Conservation (phyloP, 2,797 vertebrate genomes). For the Halcyon badia region DNA sequence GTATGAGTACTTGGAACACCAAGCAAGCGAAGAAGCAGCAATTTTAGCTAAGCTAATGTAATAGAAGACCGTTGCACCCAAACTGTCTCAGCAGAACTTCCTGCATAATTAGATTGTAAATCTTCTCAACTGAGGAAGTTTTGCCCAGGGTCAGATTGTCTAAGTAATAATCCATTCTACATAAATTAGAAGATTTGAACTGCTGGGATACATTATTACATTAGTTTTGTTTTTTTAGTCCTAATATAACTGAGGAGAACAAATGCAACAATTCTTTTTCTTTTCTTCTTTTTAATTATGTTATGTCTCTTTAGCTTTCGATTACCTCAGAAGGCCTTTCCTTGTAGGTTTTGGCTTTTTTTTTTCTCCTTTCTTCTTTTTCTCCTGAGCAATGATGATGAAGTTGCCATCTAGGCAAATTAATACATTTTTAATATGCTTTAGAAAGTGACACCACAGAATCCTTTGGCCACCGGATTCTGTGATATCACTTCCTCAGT, state of each 20-base stretch:
- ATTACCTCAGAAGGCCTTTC: conserved; percentile 46
- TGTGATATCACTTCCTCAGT: conserved; percentile 12
- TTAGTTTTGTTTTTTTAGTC: conserved; percentile 56
- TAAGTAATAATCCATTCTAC: conserved; percentile 77
- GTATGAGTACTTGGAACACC: conserved; percentile 52
- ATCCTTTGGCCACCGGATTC: conserved; percentile 20
- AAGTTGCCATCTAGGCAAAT: conserved; percentile 28
- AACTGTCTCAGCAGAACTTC: conserved; percentile 74
- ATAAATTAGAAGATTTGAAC: conserved; percentile 74
- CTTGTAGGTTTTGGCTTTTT: conserved; percentile 38
- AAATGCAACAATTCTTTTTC: conserved; percentile 40
- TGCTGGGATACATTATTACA: conserved; percentile 67
- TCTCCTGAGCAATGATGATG: neutral
- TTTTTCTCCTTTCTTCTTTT: conserved; percentile 50
- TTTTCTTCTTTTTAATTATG: conserved; percentile 26
- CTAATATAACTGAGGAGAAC: conserved; percentile 35
- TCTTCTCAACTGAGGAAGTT: conserved; percentile 74
- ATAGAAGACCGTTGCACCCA: conserved; percentile 69
- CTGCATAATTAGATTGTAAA: conserved; percentile 80
- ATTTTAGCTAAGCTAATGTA: conserved; percentile 69
- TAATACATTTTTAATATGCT: conserved; percentile 52
- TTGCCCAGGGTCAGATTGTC: conserved; percentile 72
- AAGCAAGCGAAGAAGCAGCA: conserved; percentile 47
- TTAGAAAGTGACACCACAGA: conserved; percentile 27
- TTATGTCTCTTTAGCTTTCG: neutral